phyloP scores from a whole-genome alignment of 2,113 vertebrate genomes.

The Pipa parva region DNA sequence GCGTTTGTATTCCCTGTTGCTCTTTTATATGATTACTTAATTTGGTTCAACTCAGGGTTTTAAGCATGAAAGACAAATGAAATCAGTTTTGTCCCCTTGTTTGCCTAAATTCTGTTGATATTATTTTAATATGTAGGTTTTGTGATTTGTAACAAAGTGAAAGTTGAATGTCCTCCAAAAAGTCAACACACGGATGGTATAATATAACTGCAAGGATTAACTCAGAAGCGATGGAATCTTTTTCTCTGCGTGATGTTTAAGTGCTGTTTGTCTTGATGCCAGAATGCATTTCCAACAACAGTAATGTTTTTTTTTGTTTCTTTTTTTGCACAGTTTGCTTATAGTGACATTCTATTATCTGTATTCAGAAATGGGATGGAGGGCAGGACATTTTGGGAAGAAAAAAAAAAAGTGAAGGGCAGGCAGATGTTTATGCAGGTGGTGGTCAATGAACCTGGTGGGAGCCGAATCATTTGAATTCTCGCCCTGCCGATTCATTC shows the following conservation, averaged over 20 bases:
- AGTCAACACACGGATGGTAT: not conserved
- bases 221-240: slow-evolving; percentile 10
- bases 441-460: slow-evolving; percentile 36
- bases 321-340: slow-evolving; percentile 38
- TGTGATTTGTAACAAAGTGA: not conserved
- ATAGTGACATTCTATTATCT: slow-evolving; percentile 19
- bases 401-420: slow-evolving; percentile 30
- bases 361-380: slow-evolving; percentile 13
- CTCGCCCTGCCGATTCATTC: slow-evolving; percentile 31
- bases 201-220: slow-evolving; percentile 13
- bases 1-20: too few relatives aligned
- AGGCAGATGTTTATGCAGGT: slow-evolving; percentile 39
- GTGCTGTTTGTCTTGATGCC: slow-evolving; percentile 15
- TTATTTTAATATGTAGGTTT: not conserved
- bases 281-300: slow-evolving; percentile 1
- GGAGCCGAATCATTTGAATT: slow-evolving; percentile 32
- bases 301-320: too few relatives aligned
- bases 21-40: not conserved
- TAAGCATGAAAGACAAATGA: not conserved
- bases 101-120: not conserved
- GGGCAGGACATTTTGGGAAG: slow-evolving; percentile 13
- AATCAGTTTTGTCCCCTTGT: not conserved
- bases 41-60: too few relatives aligned
- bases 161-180: not conserved
- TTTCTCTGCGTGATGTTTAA: slow-evolving; percentile 3